phyloP scores from a whole-genome alignment of 2,113 vertebrate genomes.

The Anguilla japonica region DNA sequence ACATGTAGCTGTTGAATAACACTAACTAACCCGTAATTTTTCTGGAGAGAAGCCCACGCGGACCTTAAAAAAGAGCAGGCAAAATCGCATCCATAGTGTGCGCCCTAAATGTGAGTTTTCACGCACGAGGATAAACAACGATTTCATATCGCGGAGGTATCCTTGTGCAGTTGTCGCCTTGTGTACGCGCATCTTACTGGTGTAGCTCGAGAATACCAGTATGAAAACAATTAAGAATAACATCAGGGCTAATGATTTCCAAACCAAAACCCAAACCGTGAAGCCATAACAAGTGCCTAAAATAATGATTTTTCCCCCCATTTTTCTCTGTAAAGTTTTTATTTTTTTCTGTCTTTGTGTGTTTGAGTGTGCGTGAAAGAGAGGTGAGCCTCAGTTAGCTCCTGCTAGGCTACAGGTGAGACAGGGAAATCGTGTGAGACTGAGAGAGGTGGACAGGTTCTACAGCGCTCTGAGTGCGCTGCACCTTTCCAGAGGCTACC shows the following conservation, averaged over 20 bases:
- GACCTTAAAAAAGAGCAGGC: not conserved
- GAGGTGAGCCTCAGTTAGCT: conserved; percentile 26
- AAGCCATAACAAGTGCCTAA: conserved; percentile 60
- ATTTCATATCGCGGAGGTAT: not conserved
- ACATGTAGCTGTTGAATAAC: not conserved
- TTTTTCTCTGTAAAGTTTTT: conserved; percentile 23
- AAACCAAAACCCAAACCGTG: conserved; percentile 52
- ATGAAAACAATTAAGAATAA: conserved; percentile 18
- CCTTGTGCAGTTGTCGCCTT: not conserved
- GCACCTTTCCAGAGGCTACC: not conserved
- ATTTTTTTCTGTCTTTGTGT: conserved; percentile 23
- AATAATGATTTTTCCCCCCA: conserved; percentile 32
- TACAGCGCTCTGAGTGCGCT: not conserved
- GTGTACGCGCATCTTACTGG: not conserved
- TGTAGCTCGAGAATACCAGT: not conserved
- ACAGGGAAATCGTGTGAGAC: not conserved
- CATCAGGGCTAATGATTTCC: conserved; percentile 52
- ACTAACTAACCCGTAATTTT: not conserved
- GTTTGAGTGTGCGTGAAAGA: not conserved
- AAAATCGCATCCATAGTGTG: not conserved
- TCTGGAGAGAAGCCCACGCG: not conserved
- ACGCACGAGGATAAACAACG: not conserved
- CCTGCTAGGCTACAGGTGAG: conserved; percentile 11
- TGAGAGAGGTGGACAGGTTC: not conserved
- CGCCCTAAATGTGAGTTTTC: not conserved